Evolutionary conservation across 2,797 vertebrate species (phyloP), one percentile per base, ranked within the genome.

Genomic region (Darevskia nairensis): DNA sequence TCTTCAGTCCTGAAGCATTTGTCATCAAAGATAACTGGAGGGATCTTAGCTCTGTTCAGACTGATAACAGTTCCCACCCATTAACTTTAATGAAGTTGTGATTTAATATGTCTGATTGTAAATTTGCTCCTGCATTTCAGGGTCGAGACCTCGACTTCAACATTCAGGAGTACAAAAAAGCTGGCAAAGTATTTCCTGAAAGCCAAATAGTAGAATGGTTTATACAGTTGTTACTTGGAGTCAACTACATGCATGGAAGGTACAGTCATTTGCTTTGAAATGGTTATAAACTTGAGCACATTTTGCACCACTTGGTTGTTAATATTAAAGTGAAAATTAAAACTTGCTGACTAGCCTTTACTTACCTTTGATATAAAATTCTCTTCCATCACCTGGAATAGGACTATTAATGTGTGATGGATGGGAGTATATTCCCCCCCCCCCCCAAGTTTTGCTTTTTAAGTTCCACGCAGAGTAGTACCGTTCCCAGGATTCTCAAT

Each of bases 191-290:
- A 21, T 96, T 98, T 69, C 78, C 96, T 29, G 97, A 97, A 95
- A 93, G 84, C 78, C 98, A 98, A 94, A 95, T 98, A 94, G 89
- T 96, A 11, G 97, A 98, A 91, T 98, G 97, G 98, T 97, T 98
- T 88, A 92, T 97, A 91, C 97, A 98, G 92, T 90, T 98, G 86
- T 93, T 98, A 87, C 96, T 98, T 0, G 97, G 97, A 91, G 97
- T 98, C 86, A 96, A 97, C 94, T 98, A 98, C 78, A 98, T 98
- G 96, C 98, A 98, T 80, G 96, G 97, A 91, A 98, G 98, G 98
- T 98, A 97, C 46, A 92, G 91, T 93, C 10, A 46, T 82, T 91
- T 88, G 72, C 55, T 80, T 80, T 90, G 29, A 76, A 29, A 66
- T 55, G 10, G 68, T 75, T 41, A n/a, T 75, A 75, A 85, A 75